A percentile compares a stretch with the other conserved stretches of the same genome.
Conservation (phyloP, 2,888 invertebrate species). For the Dendrolimus pini region DNA sequence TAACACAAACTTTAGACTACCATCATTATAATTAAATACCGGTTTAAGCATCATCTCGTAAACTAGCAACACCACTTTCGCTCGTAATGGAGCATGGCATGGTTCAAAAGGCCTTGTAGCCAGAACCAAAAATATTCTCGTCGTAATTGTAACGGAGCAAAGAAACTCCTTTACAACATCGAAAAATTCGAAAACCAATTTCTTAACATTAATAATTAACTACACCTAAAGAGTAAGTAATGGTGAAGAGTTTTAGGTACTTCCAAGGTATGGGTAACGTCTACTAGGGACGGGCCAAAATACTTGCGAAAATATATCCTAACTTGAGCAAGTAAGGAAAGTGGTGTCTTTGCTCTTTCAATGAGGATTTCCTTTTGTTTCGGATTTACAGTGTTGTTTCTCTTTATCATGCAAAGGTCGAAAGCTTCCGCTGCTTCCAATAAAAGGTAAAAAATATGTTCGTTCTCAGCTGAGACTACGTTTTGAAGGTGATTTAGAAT, state of each 20-base stretch:
- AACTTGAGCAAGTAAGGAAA: slow-evolving; percentile 80
- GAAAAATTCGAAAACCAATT: no score
- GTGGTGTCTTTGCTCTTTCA: slow-evolving; percentile 80
- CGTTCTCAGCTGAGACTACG: slow-evolving; percentile 59
- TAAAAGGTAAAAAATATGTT: slow-evolving; percentile 79
- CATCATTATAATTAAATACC: no score
- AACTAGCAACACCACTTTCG: no score
- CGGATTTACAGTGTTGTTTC: slow-evolving; percentile 80
- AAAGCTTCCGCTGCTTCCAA: slow-evolving; percentile 86
- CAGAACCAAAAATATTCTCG: no score
- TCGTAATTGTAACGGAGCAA: no score
- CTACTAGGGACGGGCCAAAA: slow-evolving; percentile 75
- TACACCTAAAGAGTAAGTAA: slow-evolving; percentile 82
- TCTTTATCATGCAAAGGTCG: slow-evolving; percentile 86
- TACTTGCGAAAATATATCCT: slow-evolving; percentile 76
- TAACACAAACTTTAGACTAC: no score
- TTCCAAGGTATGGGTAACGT: slow-evolving; percentile 76
- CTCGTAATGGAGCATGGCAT: no score
- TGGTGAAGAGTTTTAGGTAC: slow-evolving; percentile 80
- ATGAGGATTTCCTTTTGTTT: slow-evolving; percentile 81
- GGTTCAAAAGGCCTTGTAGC: no score
- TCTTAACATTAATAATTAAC: slow-evolving; percentile 38
- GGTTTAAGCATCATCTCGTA: no score
- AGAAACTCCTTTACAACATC: no score
- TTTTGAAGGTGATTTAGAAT: slow-evolving; percentile 87